phyloP scores from a whole-genome alignment of 2,797 vertebrate species.

The Falco rusticolus region DNA sequence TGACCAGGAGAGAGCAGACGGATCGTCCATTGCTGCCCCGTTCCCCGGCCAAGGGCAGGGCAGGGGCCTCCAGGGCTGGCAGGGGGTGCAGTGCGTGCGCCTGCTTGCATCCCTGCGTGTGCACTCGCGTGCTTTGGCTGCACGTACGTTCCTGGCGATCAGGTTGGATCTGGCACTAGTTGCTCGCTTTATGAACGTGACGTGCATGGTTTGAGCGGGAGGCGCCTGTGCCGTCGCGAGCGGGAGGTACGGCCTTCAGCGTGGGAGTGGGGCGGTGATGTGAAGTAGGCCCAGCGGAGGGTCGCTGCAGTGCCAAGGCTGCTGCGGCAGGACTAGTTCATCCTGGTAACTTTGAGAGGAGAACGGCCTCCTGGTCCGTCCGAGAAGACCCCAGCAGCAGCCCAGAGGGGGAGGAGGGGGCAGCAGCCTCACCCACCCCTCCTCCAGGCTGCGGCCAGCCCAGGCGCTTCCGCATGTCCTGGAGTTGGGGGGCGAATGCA shows the following conservation, averaged over 20 bases:
- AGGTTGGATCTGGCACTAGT: background rate
- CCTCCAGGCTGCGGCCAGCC: no score
- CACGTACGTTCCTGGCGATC: background rate
- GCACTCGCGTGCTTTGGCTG: background rate
- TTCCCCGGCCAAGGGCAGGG: background rate
- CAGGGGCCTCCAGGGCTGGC: no score
- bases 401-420: fast-evolving
- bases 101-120: no score
- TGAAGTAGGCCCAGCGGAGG: background rate
- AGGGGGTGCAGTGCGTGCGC: no score
- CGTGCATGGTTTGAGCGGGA: background rate
- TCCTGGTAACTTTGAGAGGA: background rate
- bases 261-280: background rate
- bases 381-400: background rate
- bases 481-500: no score
- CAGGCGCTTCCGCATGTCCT: background rate
- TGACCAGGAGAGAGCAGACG: background rate
- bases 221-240: background rate
- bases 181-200: background rate
- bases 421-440: background rate
- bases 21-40: background rate
- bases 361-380: fast-evolving
- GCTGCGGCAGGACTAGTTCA: fast-evolving
- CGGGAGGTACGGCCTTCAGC: fast-evolving
- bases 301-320: background rate